Base-by-base conservation (phyloP, 1,140 invertebrate genomes). In the Lepidurus packardi region DNA sequence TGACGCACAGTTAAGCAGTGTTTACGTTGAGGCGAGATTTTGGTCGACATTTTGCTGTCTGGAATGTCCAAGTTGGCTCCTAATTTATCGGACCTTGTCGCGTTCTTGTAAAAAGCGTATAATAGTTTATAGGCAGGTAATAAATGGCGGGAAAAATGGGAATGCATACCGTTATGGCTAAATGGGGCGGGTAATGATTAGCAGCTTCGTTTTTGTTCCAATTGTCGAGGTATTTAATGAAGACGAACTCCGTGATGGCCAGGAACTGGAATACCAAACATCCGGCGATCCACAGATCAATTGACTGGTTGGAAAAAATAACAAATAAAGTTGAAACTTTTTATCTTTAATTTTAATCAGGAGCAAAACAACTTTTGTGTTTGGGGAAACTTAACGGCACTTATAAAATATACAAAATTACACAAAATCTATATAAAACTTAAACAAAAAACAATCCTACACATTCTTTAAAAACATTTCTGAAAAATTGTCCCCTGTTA, bases 21-120 rank as follows among this genome's bases (percentile, higher is more conserved):
- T 65, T 65, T 65, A 21, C 53, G 53, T 65, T 65, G 53, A 21
- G 53, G 53, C 53, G 53, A 65, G 53, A 65, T 65, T 65, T 65
- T 13, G 53, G 53, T 65, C 11, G 53, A n/a, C 16, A 65, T 7
- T 65, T 65, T 65, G 53, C 21, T 65, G 21, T n/a, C 53, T 13
- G 53, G 53, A 65, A 65, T 13, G 9, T 65, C 53, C 2, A 65
- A 65, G 13, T 65, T 65, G 53, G 53, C 4, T 13, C 21, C 21
- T 65, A 65, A 16, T 65, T 13, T 65, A n/a, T 65, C 53, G 53
- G 53, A 21, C 53, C 53, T 65, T 1, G 53, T 65, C 53, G 53
- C 53, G 4, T 65, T 65, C 53, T 65, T 13, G 16, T 6, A 65
- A 21, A 21, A 65, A 65, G 21, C 9, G 45, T 6, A 21, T 7